Percentiles rank a stretch among this genome's conserved stretches.
Evolutionary conservation across 2,888 invertebrate genomes (phyloP).

Genomic region (Drosophila yooni): DNA sequence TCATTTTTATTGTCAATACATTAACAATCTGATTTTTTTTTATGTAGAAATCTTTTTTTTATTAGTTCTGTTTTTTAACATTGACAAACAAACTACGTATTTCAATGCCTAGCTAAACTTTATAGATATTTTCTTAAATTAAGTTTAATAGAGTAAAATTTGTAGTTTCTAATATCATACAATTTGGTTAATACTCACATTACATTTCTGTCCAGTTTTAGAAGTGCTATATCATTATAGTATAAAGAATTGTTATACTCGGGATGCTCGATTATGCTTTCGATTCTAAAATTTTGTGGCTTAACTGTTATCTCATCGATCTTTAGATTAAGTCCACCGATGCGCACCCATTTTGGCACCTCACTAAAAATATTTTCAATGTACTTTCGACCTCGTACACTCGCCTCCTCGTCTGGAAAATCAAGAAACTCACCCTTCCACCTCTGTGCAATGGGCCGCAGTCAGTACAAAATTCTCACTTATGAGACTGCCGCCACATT

Average conservation of each 20-base stretch:
- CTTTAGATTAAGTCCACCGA: slow-evolving; percentile 80
- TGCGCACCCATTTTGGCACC: slow-evolving; percentile 76
- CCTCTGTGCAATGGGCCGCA: slow-evolving; percentile 82
- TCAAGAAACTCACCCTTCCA: slow-evolving; percentile 70
- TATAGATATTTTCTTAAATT: neutral
- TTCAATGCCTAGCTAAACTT: neutral
- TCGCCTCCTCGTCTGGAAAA: neutral
- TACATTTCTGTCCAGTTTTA: slow-evolving; percentile 66
- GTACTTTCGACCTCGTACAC: neutral
- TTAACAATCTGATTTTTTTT: neutral
- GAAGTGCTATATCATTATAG: slow-evolving; percentile 82
- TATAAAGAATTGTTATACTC: slow-evolving; percentile 64
- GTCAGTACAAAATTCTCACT: slow-evolving; percentile 82
- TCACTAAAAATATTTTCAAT: slow-evolving; percentile 47
- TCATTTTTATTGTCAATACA: neutral
- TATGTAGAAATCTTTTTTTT: neutral
- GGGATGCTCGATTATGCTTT: slow-evolving; percentile 68
- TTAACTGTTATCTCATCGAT: slow-evolving; percentile 65
- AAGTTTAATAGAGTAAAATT: neutral
- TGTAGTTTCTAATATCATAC: neutral
- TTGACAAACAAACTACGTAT: neutral
- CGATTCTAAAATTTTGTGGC: slow-evolving; percentile 74
- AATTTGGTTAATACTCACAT: slow-evolving; percentile 61
- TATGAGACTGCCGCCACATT: slow-evolving; percentile 84
- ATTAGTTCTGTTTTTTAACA: neutral